Percentiles rank a stretch among this genome's conserved stretches.
phyloP scores from a whole-genome alignment of 2,888 invertebrate genomes.

The Falcaria lacertinaria region DNA sequence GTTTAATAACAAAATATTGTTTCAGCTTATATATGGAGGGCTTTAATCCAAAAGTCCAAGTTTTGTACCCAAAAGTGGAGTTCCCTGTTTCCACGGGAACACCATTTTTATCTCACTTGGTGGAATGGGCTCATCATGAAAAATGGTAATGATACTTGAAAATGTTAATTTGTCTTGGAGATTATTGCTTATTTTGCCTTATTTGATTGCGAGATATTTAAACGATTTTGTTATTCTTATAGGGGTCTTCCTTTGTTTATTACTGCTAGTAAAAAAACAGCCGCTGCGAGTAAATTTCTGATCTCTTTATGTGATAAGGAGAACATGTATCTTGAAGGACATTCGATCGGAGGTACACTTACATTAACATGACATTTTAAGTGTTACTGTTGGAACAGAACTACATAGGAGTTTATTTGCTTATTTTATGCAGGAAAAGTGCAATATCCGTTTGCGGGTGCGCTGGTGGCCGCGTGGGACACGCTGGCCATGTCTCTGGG shows the following conservation, averaged over 20 bases:
- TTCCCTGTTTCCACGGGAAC: constrained; percentile 91
- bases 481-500: constrained; percentile 78
- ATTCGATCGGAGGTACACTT: no score
- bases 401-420: no score
- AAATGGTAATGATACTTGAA: constrained; percentile 68
- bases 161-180: background rate
- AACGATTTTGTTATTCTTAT: no score
- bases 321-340: constrained; percentile 36
- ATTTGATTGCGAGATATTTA: no score
- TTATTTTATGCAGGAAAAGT: constrained; percentile 67
- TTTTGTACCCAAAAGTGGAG: constrained; percentile 84
- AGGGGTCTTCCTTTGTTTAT: constrained; percentile 38
- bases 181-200: background rate
- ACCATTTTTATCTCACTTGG: constrained; percentile 85
- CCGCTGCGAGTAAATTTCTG: constrained; percentile 31
- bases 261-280: constrained; percentile 23
- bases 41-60: constrained; percentile 82
- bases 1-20: constrained; percentile 1
- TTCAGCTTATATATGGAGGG: constrained; percentile 85
- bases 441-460: constrained; percentile 86
- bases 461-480: constrained; percentile 83
- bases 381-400: no score
- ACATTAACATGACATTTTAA: no score
- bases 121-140: constrained; percentile 89
- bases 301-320: constrained; percentile 44